phyloP scores from a whole-genome alignment of 2,888 invertebrate species.

The Ceratothoa steindachneri region DNA sequence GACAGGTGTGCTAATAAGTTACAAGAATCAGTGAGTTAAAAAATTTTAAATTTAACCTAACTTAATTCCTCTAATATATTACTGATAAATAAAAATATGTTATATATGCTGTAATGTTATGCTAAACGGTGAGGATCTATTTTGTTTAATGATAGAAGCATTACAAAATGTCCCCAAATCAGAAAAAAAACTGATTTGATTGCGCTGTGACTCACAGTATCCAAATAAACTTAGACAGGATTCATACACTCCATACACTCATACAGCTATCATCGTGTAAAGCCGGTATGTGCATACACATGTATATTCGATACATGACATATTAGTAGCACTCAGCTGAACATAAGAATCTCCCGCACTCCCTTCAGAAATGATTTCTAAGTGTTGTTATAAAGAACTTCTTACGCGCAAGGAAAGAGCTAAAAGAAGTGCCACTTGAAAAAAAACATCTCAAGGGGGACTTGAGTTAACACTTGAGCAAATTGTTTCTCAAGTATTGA shows the following conservation, averaged over 20 bases:
- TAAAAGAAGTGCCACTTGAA: neutral
- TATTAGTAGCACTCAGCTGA: neutral
- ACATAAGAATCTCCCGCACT: neutral
- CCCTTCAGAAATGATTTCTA: neutral
- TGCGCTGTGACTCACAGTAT: no score
- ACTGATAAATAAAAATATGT: no score
- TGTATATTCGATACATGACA: neutral
- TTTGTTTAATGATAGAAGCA: no score
- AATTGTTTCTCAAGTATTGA: constrained; percentile 1
- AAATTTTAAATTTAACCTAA: no score
- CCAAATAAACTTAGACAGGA: no score
- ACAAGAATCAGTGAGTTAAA: no score
- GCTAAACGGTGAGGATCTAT: no score
- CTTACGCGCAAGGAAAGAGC: neutral
- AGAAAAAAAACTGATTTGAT: no score
- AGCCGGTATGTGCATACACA: neutral
- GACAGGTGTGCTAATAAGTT: no score
- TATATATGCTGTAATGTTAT: no score
- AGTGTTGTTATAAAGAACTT: neutral
- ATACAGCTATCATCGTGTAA: neutral
- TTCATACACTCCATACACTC: neutral
- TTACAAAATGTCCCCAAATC: no score
- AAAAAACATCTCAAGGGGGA: neutral
- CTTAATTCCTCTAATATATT: no score
- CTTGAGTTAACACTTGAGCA: constrained; percentile 8